A percentile compares a stretch with the other conserved stretches of the same genome.
These are phyloP conservation scores for Aldabrachelys gigantea DNA, from an alignment of 2,113 vertebrate genomes.

Conservation along the genomic window DNA sequence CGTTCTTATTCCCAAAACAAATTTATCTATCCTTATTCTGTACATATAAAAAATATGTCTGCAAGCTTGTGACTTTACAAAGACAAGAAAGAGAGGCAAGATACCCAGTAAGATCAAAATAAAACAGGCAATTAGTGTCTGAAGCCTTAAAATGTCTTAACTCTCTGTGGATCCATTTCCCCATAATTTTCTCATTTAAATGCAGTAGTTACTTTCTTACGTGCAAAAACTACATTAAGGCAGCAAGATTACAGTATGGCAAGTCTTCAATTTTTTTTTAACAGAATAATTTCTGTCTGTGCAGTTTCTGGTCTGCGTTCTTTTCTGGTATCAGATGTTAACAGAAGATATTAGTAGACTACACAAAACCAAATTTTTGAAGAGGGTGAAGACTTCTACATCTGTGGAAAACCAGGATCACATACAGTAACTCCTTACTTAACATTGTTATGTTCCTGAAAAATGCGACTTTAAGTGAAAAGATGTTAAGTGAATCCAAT, in stretches of 20 bases:
- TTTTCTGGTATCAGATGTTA: not conserved
- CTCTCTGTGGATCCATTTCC: not conserved
- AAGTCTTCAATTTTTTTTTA: not conserved
- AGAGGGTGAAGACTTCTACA: rapidly evolving
- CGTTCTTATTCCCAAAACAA: not conserved
- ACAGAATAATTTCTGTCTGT: not conserved
- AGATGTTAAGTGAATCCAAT: too few relatives aligned
- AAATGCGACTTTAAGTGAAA: too few relatives aligned
- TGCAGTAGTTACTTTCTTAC: not conserved
- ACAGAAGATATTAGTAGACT: not conserved
- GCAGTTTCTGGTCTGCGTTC: not conserved
- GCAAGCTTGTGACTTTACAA: not conserved
- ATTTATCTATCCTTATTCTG: not conserved
- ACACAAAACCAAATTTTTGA: too few relatives aligned
- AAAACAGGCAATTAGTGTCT: not conserved
- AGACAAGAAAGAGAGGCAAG: not conserved
- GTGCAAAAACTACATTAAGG: not conserved
- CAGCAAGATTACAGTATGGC: not conserved
- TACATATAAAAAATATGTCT: not conserved
- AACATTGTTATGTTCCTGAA: too few relatives aligned
- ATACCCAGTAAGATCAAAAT: not conserved
- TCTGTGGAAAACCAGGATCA: not conserved
- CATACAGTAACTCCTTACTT: not conserved
- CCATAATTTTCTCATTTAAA: not conserved
- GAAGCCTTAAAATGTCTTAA: not conserved